Conservation (phyloP, 2,888 invertebrate species). For the Rotaria macrura region DNA sequence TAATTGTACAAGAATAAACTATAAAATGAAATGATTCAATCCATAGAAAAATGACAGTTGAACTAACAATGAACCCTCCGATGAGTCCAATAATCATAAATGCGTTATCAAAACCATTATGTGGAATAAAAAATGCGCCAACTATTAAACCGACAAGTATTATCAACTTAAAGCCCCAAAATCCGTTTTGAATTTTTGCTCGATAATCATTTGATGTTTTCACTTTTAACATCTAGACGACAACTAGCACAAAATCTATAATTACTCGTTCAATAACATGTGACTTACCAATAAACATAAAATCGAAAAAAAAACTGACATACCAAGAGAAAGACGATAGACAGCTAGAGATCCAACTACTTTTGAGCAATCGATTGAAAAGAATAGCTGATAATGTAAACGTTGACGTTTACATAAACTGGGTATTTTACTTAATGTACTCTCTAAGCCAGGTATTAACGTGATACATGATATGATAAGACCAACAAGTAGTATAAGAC, state of each 20-base stretch:
- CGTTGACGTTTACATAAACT: neutral
- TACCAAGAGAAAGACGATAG: slow-evolving; percentile 84
- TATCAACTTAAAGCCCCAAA: slow-evolving; percentile 90
- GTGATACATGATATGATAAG: slow-evolving; percentile 79
- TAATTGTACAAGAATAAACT: slow-evolving; percentile 86
- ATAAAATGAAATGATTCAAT: neutral
- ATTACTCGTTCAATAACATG: neutral
- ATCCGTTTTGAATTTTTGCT: slow-evolving; percentile 92
- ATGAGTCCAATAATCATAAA: slow-evolving; percentile 62
- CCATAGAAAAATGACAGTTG: neutral
- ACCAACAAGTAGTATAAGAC: slow-evolving; percentile 76
- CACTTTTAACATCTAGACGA: slow-evolving; percentile 60
- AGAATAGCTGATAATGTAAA: slow-evolving; percentile 3
- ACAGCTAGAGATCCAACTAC: slow-evolving; percentile 89
- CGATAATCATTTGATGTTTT: slow-evolving; percentile 80
- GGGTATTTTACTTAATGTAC: slow-evolving; percentile 21
- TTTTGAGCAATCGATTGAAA: slow-evolving; percentile 60
- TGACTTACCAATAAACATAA: slow-evolving; percentile 60
- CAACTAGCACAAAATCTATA: neutral
- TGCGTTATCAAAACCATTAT: slow-evolving; percentile 45
- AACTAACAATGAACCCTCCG: slow-evolving; percentile 61
- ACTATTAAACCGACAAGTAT: slow-evolving; percentile 77
- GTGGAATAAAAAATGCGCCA: slow-evolving; percentile 92
- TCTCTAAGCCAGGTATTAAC: slow-evolving; percentile 73
- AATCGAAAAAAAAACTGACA: slow-evolving; percentile 79